Evolutionary conservation across 2,113 vertebrate species (phyloP), one percentile per base, ranked within the genome.

Genomic region (Arothron firmamentum): DNA sequence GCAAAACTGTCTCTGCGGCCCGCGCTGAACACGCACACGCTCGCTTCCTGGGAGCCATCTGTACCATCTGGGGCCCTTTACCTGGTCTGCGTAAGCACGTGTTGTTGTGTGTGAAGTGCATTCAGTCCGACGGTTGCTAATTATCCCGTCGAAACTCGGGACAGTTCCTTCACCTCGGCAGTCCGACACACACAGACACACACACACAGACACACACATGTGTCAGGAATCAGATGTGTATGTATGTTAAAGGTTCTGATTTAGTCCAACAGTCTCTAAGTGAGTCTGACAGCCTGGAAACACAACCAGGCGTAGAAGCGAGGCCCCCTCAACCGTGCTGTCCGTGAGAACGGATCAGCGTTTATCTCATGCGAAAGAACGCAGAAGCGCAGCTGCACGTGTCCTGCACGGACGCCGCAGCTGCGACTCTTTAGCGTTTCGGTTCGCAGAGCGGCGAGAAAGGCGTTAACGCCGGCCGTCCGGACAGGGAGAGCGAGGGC

Each of bases 41-140:
- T 83, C 59, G 57, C 56, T 71, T 64, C n/a, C 59, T 62, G 55
- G 18, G 38, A 85, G 66, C 78, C 80, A 78, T 79, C 79, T 79
- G 85, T 85, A 81, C 81, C 67, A 74, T 75, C 68, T 83, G 77
- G 72, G 56, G 62, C 53, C 64, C 59, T 79, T 67, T 69, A 70
- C 71, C 6, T 52, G 13, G 56, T 63, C 41, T 70, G 43, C 58
- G 64, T 67, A 46, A 11, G 64, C 19, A 61, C 59, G 57, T 72
- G 59, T 14, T n/a, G n/a, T n/a, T n/a, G 49, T 75, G 70, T 20
- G 45, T 52, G 50, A 10, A 18, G 56, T 38, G 16, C 25, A 52
- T 62, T 57, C 6, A 50, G 66, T 61, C 14, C 18, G 56, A 65
- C 41, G 11, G 4, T 43, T 15, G 15, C 10, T 6, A 15, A 15